Percentiles rank a stretch among this genome's conserved stretches.
These are phyloP conservation scores for Petrophora chlorosata DNA, from an alignment of 2,888 invertebrate genomes.

Conservation along the genomic window DNA sequence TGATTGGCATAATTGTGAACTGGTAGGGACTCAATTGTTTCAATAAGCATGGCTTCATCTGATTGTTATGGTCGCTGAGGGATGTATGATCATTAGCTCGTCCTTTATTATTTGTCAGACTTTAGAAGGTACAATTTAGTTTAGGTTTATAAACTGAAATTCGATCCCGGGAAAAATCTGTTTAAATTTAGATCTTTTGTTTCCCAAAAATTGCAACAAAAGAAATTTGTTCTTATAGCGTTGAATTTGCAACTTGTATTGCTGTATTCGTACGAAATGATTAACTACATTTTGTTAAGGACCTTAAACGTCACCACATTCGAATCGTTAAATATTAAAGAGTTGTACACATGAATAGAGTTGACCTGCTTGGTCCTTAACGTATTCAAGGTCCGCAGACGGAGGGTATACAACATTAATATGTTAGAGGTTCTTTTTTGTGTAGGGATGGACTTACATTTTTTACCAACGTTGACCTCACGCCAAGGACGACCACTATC, in stretches of 20 bases:
- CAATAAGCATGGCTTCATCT: conserved; percentile 53
- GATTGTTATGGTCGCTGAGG: conserved; percentile 43
- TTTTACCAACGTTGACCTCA: conserved; percentile 42
- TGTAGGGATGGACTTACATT: conserved; percentile 36
- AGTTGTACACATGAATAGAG: conserved; percentile 53
- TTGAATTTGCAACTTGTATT: too few species aligned
- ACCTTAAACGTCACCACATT: conserved; percentile 11
- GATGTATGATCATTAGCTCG: conserved; percentile 17
- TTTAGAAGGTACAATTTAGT: too few species aligned
- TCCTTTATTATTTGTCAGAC: background rate
- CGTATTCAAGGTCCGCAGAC: conserved; percentile 49
- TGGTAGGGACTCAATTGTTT: conserved; percentile 54
- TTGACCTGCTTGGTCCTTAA: conserved; percentile 56
- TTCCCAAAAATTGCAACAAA: too few species aligned
- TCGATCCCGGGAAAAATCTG: too few species aligned
- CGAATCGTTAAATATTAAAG: conserved; percentile 57
- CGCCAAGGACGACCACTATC: conserved; percentile 43
- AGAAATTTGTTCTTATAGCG: too few species aligned
- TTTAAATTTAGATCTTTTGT: too few species aligned
- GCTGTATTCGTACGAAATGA: too few species aligned
- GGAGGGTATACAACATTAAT: conserved; percentile 39
- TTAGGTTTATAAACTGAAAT: too few species aligned
- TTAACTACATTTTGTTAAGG: too few species aligned
- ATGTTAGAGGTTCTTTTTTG: conserved; percentile 33
- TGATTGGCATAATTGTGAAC: conserved; percentile 59